Base-by-base conservation (phyloP, 2,113 vertebrate species). In the Marmota monax region DNA sequence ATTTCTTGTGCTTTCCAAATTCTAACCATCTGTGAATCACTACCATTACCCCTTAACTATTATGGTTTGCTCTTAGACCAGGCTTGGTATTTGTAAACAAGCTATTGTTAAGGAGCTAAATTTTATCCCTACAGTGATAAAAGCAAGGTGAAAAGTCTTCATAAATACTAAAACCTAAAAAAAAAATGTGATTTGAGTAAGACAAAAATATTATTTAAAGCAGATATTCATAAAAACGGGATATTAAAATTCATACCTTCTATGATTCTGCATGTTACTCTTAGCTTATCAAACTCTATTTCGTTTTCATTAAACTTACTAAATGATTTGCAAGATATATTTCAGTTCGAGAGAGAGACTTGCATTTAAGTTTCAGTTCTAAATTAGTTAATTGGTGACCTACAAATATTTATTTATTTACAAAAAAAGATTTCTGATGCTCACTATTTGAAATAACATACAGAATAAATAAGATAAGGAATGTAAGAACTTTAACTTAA, bases 361-460 rank as follows among this genome's bases (percentile, higher is more conserved):
- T 96, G 5, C 11, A n/a, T 78, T 93, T 42, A 72, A 77, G 22
- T 72, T 61, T 34, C 16, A 63, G 39, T 78, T 61, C 7, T 72
- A 78, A 13, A 69, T 72, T 32, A 48, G 85, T 42, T 79, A 53
- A 69, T 2, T 73, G 74, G 8, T 76, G 51, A 76, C 27, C 17
- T 90, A 93, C 7, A 93, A 51, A 82, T 86, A 82, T 29, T 85
- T 79, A 88, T 78, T 84, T 88, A 82, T 78, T 84, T 88, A 25
- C 65, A 39, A 93, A 88, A 70, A 65, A 61, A 86, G 18, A 88
- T 48, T 67, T 72, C 45, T 45, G 63, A 73, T 95, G 11, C 4
- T 10, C 65, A 25, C 4, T 18, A 58, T 1, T 58, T 73, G 78
- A 65, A 87, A 42, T 16, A 78, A 27, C 27, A 91, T 93, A 84